A percentile compares a stretch with the other conserved stretches of the same genome.
phyloP scores from a whole-genome alignment of 2,888 invertebrate species.

The Rhingia rostrata region DNA sequence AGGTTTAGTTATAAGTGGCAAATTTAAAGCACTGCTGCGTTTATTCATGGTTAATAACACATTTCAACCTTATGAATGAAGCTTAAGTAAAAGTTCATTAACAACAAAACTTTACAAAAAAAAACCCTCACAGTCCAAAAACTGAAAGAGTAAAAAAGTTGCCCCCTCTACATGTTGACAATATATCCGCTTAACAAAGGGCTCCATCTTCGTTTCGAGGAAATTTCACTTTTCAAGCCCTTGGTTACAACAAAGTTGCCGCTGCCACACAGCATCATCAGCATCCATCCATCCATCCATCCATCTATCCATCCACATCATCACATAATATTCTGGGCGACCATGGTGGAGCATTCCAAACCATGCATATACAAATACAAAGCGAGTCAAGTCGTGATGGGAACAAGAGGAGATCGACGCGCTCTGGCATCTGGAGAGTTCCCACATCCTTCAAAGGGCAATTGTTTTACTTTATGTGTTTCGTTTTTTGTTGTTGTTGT shows the following conservation, averaged over 20 bases:
- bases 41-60: no score
- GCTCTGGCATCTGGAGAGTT: constrained; percentile 69
- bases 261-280: constrained; percentile 46
- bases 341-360: constrained; percentile 58
- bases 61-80: no score
- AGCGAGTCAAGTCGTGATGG: constrained; percentile 72
- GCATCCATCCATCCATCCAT: constrained; percentile 34
- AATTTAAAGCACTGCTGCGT: no score
- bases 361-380: constrained; percentile 39
- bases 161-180: no score
- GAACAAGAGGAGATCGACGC: constrained; percentile 68
- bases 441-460: constrained; percentile 74
- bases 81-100: no score
- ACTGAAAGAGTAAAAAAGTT: no score
- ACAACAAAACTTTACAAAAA: no score
- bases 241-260: constrained; percentile 48
- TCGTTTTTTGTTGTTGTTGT: constrained; percentile 5
- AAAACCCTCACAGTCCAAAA: no score
- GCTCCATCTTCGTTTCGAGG: constrained; percentile 44
- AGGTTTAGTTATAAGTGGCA: no score
- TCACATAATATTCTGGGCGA: constrained; percentile 63
- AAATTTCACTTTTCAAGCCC: constrained; percentile 71
- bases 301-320: constrained; percentile 59
- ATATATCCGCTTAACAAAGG: constrained; percentile 26
- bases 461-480: constrained; percentile 59